Base-by-base conservation (phyloP, 2,797 vertebrate species). In the Malacoraja senta region DNA sequence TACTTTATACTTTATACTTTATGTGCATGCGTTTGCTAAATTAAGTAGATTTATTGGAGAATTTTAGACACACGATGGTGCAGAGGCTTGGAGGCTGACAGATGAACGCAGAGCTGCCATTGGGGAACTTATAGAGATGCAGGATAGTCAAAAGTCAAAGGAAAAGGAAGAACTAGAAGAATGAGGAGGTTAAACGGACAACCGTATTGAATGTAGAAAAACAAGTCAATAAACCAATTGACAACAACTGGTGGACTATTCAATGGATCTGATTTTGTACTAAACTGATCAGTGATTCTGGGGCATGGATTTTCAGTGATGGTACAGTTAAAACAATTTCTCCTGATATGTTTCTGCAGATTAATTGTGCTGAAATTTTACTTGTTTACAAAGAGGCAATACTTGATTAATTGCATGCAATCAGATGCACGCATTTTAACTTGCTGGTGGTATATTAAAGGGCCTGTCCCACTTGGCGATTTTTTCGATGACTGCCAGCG, bases 231-330 rank as follows among this genome's bases (percentile, higher is more conserved):
- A 68, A 21, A 88, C 65, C 15, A 68, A 86, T 86, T n/a, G 35
- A 88, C 61, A 68, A 3, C 19, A 32, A 17, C 15, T 88, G n/a
- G 15, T 65, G 61, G n/a, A 88, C 63, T 21, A 17, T 35, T 88
- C 84, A 88, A 65, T 88, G 61, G 71, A 74, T 74, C 7, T 21
- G 71, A 74, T 24, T 21, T 74, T 74, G 71, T 74, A 68, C 68
- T 88, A 68, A 68, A 32, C 15, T 88, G 61, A 88, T 88, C 84
- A 88, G 32, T 88, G 84, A 68, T 68, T 68, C n/a, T 86, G 61
- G 15, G 19, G 65, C 17, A 19, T 68, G 17, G n/a, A n/a, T 63
- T 7, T 88, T 88, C 84, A 68, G 32, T 35, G 84, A 44, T 1
- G 84, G 35, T 68, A 21, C 9, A 35, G 63, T 35, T 68, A 68